Evolutionary conservation across 2,113 vertebrate species (phyloP).

Genomic region (Alligator sinensis): DNA sequence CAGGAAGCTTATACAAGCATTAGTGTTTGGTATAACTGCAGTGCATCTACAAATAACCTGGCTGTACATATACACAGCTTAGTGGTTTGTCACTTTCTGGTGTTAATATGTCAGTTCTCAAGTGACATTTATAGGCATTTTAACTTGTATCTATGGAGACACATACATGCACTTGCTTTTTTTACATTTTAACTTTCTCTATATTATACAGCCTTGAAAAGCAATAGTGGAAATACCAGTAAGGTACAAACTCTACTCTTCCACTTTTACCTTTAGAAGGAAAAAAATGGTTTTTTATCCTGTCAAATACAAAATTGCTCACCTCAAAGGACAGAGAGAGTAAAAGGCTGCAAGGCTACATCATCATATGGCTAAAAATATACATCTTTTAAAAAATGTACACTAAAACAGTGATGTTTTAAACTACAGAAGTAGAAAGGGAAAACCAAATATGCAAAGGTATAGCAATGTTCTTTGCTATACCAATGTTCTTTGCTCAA

Average conservation of each 20-base stretch:
- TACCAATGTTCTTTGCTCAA: neutral
- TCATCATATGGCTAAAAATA: neutral
- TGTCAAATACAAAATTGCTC: neutral
- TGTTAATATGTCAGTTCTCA: neutral
- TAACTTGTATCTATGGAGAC: neutral
- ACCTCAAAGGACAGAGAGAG: neutral
- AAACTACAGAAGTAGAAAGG: neutral
- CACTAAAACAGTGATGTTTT: neutral
- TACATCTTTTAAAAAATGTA: neutral
- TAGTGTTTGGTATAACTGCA: neutral
- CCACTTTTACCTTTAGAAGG: constrained; percentile 13
- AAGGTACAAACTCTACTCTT: constrained; percentile 30
- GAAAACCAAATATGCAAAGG: neutral
- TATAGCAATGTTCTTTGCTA: neutral
- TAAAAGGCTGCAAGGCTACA: neutral
- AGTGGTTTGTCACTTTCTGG: neutral
- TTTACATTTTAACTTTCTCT: constrained; percentile 35
- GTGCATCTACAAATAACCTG: neutral
- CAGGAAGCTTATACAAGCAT: neutral
- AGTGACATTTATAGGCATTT: constrained; percentile 19
- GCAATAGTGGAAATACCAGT: constrained; percentile 29
- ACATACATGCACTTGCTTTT: constrained; percentile 13
- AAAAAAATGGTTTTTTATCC: constrained; percentile 13
- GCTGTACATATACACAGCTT: neutral
- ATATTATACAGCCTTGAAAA: constrained; percentile 46